Base-by-base conservation (phyloP, 2,797 vertebrate genomes). In the Hozukius guyotensis region DNA sequence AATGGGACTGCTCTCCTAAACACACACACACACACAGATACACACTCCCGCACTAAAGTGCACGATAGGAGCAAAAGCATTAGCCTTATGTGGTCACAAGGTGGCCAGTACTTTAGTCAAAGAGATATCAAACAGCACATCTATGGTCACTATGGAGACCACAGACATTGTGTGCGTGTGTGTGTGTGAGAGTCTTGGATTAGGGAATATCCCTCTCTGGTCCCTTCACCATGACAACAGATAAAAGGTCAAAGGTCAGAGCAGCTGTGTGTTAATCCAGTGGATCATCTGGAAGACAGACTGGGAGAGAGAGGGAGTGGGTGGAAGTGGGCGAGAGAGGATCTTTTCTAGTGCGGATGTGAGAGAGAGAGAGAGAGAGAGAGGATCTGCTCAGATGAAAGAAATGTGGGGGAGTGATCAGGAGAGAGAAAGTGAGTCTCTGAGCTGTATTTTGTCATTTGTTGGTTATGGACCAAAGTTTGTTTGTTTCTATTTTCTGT, bases 41-140 rank as follows among this genome's bases (percentile, higher is more conserved):
- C 73, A 75, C 67, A 72, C 70, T 80, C 72, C 53, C 66, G 76
- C 76, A 80, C 31, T 66, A 71, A 92, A 84, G 83, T 72, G 81
- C 71, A 68, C 75, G 78, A 63, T 9, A 22, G 72, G 72, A 89
- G 69, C 56, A 68, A 79, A 72, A 80, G 63, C 78, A 79, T 87
- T 89, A 84, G 82, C 91, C 91, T 93, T 95, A 92, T 94, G 93
- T 93, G 93, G 91, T 93, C 85, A 94, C 81, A 93, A 86, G 78
- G 87, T 83, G 80, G 78, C 83, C 79, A 75, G 62, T 31, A 29
- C 64, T 78, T 57, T 31, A 82, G 74, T 69, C 70, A 77, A 77
- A 83, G 64, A 70, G 36, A 77, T 83, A 90, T 85, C 72, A 82
- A 76, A 31, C 63, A 59, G 82, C 78, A 85, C 81, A 87, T 90